Conservation (phyloP, 2,797 vertebrate genomes). For the Aplochiton taeniatus region DNA sequence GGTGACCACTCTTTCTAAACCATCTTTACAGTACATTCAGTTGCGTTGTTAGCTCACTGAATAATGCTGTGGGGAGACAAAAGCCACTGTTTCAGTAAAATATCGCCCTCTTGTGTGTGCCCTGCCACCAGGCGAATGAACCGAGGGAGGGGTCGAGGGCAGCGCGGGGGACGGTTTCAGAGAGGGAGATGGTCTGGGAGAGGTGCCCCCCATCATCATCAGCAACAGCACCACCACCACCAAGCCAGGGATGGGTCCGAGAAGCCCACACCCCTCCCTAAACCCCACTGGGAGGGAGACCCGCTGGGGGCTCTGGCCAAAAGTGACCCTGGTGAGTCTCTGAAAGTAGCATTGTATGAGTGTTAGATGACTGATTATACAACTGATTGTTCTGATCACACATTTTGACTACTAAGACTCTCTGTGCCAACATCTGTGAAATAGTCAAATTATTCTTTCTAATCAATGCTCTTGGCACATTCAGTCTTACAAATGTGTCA, state of each 20-base stretch:
- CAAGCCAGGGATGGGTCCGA: slow-evolving; percentile 2
- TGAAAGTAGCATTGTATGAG: background rate
- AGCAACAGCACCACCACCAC: background rate
- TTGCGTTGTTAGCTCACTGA: too few species aligned
- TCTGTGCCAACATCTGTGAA: too few species aligned
- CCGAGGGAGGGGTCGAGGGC: slow-evolving; percentile 37
- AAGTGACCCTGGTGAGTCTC: slow-evolving; percentile 68
- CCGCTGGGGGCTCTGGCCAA: slow-evolving; percentile 70
- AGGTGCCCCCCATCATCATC: background rate
- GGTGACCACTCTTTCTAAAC: too few species aligned
- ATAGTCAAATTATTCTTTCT: too few species aligned
- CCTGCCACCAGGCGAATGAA: slow-evolving; percentile 64
- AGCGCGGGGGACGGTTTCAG: slow-evolving; percentile 49
- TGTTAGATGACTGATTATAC: background rate
- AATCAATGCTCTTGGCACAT: too few species aligned
- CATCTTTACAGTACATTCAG: too few species aligned
- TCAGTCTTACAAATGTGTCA: too few species aligned
- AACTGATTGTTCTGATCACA: background rate
- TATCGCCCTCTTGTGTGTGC: slow-evolving; percentile 5
- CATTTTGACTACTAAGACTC: too few species aligned
- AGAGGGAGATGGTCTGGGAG: slow-evolving; percentile 21
- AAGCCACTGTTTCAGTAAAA: too few species aligned
- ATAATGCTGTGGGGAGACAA: too few species aligned
- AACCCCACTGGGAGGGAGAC: slow-evolving; percentile 47
- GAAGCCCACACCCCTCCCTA: slow-evolving; percentile 14